Base-by-base conservation (phyloP, 2,797 vertebrate genomes). In the Neosilurus hyrtlii region DNA sequence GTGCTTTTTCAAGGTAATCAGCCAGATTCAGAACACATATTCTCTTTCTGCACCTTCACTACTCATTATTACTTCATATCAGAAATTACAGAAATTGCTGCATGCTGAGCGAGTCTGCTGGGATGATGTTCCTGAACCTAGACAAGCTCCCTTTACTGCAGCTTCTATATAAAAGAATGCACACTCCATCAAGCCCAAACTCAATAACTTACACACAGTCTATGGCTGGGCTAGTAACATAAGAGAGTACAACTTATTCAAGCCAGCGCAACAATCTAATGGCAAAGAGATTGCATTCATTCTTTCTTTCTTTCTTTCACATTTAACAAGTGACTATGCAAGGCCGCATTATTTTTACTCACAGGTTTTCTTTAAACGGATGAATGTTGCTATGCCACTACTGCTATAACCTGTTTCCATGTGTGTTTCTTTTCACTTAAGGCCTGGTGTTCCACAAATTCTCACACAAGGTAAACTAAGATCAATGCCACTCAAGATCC, bases 31-130 rank as follows among this genome's bases (percentile, higher is more conserved):
- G n/a, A 54, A 72, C 9, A 4, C 49, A 43, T 52, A n/a, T n/a
- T n/a, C n/a, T n/a, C 5, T 75, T 59, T 37, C 30, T 9, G 8
- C 18, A 9, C 10, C n/a, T 22, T 2, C 7, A 9, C 52, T 18
- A 9, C 52, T 74, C 24, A 74, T 54, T 56, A 74, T 56, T 74
- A 75, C 54, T 59, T 59, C 20, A 75, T 75, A 37, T 16, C 10
- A 57, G 26, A 30, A 35, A 57, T 72, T 75, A 26, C 54, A 74
- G 24, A 73, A 56, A 16, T 15, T 18, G 9, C 11, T 56, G 52
- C 24, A 57, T 57, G 71, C 51, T 56, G 18, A 56, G 26, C 18
- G 22, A 72, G 18, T 22, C 73, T 76, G 30, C 56, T 76, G 20
- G 7, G 20, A 76, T n/a, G n/a, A n/a, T n/a, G n/a, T n/a, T n/a